Conservation (phyloP, 2,113 vertebrate species). For the Agapornis roseicollis region DNA sequence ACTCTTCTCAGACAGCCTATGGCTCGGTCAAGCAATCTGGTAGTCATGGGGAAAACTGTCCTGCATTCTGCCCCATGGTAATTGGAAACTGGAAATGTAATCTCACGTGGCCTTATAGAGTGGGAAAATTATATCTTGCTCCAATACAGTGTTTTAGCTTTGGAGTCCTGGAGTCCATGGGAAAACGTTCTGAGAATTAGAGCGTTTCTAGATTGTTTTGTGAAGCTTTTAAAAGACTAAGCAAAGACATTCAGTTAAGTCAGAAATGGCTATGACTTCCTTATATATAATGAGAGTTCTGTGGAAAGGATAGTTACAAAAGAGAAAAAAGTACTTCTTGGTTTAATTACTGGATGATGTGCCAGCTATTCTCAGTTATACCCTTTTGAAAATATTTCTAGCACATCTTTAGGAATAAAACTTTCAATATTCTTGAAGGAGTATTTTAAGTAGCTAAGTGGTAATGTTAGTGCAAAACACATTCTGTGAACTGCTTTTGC, state of each 20-base stretch:
- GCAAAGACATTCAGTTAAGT: not conserved
- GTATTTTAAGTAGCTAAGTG: constrained; percentile 46
- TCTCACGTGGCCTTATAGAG: not conserved
- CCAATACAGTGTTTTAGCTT: not conserved
- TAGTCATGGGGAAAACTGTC: not conserved
- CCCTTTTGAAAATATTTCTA: not conserved
- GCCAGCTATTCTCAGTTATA: not conserved
- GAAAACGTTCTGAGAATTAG: not conserved
- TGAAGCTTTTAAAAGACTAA: not conserved
- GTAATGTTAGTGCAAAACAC: constrained; percentile 36
- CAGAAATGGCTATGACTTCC: not conserved
- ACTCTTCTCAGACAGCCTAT: not conserved
- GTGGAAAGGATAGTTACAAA: not conserved
- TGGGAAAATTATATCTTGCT: not conserved
- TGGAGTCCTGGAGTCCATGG: not conserved
- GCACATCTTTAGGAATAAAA: not conserved
- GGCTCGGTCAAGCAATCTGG: rapidly evolving
- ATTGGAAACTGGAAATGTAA: not conserved
- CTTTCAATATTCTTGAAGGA: constrained; percentile 42
- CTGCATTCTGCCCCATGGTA: not conserved
- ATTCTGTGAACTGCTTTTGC: constrained; percentile 45
- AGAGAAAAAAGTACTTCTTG: not conserved
- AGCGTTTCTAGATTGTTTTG: not conserved
- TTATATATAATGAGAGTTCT: not conserved
- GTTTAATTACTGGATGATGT: not conserved